Evolutionary conservation across 2,888 invertebrate genomes (phyloP), one percentile per base, ranked within the genome.

Genomic region (Hybos culiciformis): DNA sequence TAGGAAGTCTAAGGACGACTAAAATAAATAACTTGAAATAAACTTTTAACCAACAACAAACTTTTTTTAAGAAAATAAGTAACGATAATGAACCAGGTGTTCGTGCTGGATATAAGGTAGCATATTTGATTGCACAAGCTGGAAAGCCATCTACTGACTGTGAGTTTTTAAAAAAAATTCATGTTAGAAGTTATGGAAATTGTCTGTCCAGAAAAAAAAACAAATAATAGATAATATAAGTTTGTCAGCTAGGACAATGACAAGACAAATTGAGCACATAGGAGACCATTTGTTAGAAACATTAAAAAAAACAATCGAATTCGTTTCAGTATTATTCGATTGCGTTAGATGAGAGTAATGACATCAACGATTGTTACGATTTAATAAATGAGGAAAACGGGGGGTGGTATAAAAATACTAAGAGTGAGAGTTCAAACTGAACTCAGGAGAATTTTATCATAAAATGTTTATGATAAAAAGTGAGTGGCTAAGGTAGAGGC

Each of bases 91-190:
- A 37, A 37, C 14, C 37, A 37, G 37, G 37, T 37, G 37, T 37
- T 37, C 37, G 37, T 37, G 37, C 37, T 37, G 37, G 20, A 37
- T 37, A 37, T 37, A 37, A 11, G 37, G 37, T 37, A 37, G 37
- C 37, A 37, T 37, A 37, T 15, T 37, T 37, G 21, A 37, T 37
- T 11, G 37, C 37, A 20, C 37, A 37, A 37, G 20, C 37, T 21
- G 37, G 37, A 37, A 37, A 37, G 23, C 21, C 21, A 21, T 37
- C 9, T 37, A 37, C 37, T n/a, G 34, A 34, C 19, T 34, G 34
- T 34, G 34, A 34, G 34, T 21, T 37, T 37, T 14, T 37, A 8
- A 37, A 37, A 37, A n/a, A 37, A 4, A 37, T 37, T 20, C 11
- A 37, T 37, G 21, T 11, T 37, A 23, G 37, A 37, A 21, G 37